Conservation (phyloP, 2,888 invertebrate genomes). For the Exocentrus adspersus region DNA sequence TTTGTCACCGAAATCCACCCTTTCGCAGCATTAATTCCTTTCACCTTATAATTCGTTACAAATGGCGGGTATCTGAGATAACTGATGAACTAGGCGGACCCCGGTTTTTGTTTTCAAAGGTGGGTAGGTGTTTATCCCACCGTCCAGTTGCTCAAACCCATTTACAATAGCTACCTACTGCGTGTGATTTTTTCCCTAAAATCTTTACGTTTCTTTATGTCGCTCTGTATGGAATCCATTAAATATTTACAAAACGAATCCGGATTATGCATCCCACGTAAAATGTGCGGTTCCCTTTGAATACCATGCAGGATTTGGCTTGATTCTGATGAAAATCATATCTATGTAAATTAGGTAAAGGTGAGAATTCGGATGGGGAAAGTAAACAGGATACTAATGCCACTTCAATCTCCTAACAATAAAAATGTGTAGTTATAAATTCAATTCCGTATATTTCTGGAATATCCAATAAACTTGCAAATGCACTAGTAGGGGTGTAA, state of each 20-base stretch:
- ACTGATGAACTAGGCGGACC: neutral
- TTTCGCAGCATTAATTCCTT: conserved; percentile 1
- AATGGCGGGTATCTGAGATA: neutral
- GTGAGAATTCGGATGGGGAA: neutral
- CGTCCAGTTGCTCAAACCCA: too few species aligned
- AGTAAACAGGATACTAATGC: neutral
- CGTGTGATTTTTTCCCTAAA: too few species aligned
- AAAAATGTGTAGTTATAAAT: conserved; percentile 21
- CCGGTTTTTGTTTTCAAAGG: neutral
- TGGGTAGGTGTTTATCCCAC: neutral
- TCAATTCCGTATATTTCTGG: conserved; percentile 28
- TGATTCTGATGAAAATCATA: conserved; percentile 1
- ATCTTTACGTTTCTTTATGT: too few species aligned
- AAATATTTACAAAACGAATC: too few species aligned
- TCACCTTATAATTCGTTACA: neutral
- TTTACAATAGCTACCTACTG: too few species aligned
- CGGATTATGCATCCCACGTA: too few species aligned
- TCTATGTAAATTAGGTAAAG: neutral
- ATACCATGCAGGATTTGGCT: neutral
- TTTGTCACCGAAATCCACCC: conserved; percentile 1
- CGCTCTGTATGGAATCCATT: too few species aligned
- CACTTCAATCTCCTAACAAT: neutral
- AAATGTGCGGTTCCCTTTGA: too few species aligned
- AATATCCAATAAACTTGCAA: conserved; percentile 35
- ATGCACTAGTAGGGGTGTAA: conserved; percentile 25